These are phyloP conservation scores for Apaloderma vittatum DNA, from an alignment of 2,113 vertebrate genomes.

Conservation along the genomic window DNA sequence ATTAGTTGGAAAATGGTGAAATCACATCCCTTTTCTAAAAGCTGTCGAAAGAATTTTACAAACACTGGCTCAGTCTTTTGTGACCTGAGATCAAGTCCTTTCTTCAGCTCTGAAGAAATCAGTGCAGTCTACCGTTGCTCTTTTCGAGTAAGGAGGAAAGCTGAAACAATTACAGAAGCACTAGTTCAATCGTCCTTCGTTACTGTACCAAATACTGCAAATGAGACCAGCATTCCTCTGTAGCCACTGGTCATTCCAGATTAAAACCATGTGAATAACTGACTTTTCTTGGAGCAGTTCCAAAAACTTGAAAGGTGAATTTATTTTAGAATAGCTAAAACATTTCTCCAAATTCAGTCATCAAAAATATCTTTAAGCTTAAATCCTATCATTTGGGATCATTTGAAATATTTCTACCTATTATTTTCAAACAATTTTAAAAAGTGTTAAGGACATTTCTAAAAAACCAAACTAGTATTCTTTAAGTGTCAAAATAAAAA, in stretches of 20 bases:
- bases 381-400: background rate
- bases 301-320: background rate
- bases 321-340: background rate
- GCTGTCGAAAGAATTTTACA: background rate
- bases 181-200: background rate
- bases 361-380: background rate
- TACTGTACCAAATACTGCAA: background rate
- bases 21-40: background rate
- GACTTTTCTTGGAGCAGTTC: background rate
- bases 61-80: background rate
- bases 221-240: background rate
- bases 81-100: background rate
- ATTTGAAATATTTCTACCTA: background rate
- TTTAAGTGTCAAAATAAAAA: background rate
- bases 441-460: background rate
- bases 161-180: slow-evolving; percentile 4
- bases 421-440: background rate
- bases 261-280: background rate
- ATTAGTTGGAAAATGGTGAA: background rate
- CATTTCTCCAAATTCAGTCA: background rate
- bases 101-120: background rate
- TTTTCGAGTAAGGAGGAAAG: background rate
- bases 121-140: background rate
- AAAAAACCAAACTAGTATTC: background rate
- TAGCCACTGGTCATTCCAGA: background rate